Conservation (phyloP, 2,113 vertebrate genomes). For the Hippoglossus stenolepis region DNA sequence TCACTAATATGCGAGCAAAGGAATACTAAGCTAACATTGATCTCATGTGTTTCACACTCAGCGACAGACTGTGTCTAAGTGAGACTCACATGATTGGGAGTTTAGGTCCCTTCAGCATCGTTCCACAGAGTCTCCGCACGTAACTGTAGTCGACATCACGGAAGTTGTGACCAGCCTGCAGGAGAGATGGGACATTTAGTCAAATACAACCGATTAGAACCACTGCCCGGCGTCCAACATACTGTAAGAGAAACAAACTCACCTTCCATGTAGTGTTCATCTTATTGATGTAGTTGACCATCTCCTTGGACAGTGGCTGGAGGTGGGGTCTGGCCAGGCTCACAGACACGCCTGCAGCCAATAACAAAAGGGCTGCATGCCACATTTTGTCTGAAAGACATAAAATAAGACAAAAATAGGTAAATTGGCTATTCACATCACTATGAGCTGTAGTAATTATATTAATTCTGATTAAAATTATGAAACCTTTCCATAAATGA, state of each 20-base stretch:
- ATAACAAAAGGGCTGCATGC: constrained; percentile 74
- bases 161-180: constrained; percentile 93
- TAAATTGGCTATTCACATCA: neutral
- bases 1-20: too few species aligned
- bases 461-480: neutral
- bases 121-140: constrained; percentile 89
- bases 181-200: neutral
- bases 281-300: constrained; percentile 93
- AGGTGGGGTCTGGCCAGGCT: constrained; percentile 79
- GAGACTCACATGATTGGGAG: constrained; percentile 89
- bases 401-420: neutral
- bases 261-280: constrained; percentile 94
- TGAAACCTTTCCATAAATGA: neutral
- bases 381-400: constrained; percentile 84
- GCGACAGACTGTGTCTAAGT: neutral
- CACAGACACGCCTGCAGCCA: constrained; percentile 77
- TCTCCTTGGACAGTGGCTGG: constrained; percentile 84
- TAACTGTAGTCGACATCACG: constrained; percentile 86
- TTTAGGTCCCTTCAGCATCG: constrained; percentile 88
- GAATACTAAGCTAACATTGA: neutral
- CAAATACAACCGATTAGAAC: neutral
- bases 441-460: neutral
- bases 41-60: neutral
- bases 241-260: constrained; percentile 11
- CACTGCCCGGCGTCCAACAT: rapidly evolving